Evolutionary conservation across 2,888 invertebrate species (phyloP).

Genomic region (Meiosimyza decipiens): DNA sequence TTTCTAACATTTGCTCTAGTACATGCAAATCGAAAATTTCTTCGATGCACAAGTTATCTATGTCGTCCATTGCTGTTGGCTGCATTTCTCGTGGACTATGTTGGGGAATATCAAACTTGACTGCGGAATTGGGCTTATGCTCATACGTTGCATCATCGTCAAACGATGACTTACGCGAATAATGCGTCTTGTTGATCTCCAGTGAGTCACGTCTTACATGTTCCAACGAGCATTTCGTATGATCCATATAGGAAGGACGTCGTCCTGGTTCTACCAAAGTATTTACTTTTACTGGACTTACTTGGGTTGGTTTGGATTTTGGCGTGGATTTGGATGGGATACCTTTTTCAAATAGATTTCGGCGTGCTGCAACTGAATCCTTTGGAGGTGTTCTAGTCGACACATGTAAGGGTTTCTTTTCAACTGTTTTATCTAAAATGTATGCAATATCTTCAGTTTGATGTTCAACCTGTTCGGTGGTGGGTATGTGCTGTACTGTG

Average conservation of each 20-base stretch:
- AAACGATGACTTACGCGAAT: slow-evolving; percentile 58
- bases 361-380: slow-evolving; percentile 59
- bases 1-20: slow-evolving; percentile 80
- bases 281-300: slow-evolving; percentile 35
- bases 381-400: slow-evolving; percentile 36
- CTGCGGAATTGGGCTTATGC: slow-evolving; percentile 68
- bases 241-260: slow-evolving; percentile 66
- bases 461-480: slow-evolving; percentile 39
- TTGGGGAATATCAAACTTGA: slow-evolving; percentile 78
- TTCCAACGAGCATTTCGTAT: slow-evolving; percentile 65
- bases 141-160: slow-evolving; percentile 64
- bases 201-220: slow-evolving; percentile 64
- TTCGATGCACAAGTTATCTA: slow-evolving; percentile 73
- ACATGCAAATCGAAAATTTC: slow-evolving; percentile 78
- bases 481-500: slow-evolving; percentile 48
- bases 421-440: slow-evolving; percentile 52
- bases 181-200: slow-evolving; percentile 61
- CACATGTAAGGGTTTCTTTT: slow-evolving; percentile 31
- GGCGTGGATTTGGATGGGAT: slow-evolving; percentile 23
- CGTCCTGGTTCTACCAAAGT: slow-evolving; percentile 44
- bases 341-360: slow-evolving; percentile 62
- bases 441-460: slow-evolving; percentile 55
- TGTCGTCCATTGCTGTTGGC: slow-evolving; percentile 67
- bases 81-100: slow-evolving; percentile 70
- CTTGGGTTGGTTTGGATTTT: slow-evolving; percentile 17